Percentiles rank a stretch among this genome's conserved stretches.
phyloP scores from a whole-genome alignment of 2,113 vertebrate species.

The Anseranas semipalmata region DNA sequence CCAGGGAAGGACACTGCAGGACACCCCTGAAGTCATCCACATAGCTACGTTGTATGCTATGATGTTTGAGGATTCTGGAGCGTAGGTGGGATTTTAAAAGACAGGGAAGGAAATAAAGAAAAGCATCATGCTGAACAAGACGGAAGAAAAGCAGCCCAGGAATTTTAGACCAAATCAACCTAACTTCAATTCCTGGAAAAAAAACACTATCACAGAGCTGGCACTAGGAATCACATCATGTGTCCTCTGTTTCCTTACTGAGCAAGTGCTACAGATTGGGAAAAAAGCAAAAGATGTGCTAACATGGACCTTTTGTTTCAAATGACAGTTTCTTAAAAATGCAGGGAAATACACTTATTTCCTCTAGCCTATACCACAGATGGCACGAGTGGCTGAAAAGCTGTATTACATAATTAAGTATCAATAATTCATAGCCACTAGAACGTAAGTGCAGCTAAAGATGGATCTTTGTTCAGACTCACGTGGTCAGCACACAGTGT shows the following conservation, averaged over 20 bases:
- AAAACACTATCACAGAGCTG: neutral
- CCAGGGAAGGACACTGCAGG: neutral
- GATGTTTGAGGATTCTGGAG: neutral
- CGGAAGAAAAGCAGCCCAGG: neutral
- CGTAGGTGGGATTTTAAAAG: neutral
- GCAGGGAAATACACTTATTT: neutral
- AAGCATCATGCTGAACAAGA: neutral
- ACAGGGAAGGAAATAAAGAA: neutral
- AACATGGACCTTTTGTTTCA: neutral
- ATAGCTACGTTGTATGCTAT: rapidly evolving
- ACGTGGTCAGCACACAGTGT: neutral
- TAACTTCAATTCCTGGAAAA: neutral
- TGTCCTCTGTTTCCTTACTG: neutral
- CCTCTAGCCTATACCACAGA: neutral
- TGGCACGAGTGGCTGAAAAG: neutral
- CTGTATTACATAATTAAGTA: neutral
- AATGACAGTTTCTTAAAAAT: neutral
- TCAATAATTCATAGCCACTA: neutral
- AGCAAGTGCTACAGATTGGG: neutral
- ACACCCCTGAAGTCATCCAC: neutral
- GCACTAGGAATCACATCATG: neutral
- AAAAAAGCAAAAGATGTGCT: neutral
- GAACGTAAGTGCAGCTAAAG: neutral
- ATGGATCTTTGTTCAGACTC: neutral
- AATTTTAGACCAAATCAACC: neutral